These are phyloP conservation scores for Chelon labrosus DNA, from an alignment of 2,797 vertebrate species.

Conservation along the genomic window DNA sequence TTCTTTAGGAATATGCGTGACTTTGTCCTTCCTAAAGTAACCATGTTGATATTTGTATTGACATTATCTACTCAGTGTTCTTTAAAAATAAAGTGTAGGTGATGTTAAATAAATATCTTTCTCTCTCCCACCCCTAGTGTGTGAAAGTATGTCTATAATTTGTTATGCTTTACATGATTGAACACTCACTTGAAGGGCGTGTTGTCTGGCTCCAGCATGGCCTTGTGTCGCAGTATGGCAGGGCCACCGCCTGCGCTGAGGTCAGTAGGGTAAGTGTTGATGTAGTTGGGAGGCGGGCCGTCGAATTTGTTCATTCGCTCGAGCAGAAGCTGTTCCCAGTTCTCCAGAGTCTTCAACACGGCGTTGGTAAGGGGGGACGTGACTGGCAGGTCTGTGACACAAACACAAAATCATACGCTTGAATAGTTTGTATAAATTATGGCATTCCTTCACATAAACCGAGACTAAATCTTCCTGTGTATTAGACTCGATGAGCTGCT, in stretches of 20 bases:
- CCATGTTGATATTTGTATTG: too few species aligned
- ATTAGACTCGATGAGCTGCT: conserved; percentile 6
- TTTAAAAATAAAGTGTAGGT: not conserved
- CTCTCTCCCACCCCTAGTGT: not conserved
- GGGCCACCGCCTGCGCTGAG: conserved; percentile 89
- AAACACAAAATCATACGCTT: conserved; percentile 17
- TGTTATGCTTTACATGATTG: not conserved
- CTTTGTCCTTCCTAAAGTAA: too few species aligned
- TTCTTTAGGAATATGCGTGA: too few species aligned
- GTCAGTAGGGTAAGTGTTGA: conserved; percentile 94
- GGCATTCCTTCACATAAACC: too few species aligned
- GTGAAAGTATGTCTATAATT: not conserved
- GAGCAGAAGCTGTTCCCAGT: conserved; percentile 95
- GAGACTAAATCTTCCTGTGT: not conserved
- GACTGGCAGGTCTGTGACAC: conserved; percentile 92
- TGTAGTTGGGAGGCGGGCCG: conserved; percentile 96
- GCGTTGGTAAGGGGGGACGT: conserved; percentile 93
- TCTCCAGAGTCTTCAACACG: conserved; percentile 95
- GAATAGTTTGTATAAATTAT: too few species aligned
- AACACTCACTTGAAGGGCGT: conserved; percentile 95
- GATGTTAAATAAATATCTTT: not conserved
- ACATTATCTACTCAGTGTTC: too few species aligned
- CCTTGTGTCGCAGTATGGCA: conserved; percentile 94
- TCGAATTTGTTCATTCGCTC: conserved; percentile 96
- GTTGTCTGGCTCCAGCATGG: conserved; percentile 98